These are phyloP conservation scores for Drymodes brunneopygia DNA, from an alignment of 2,113 vertebrate species.

Conservation along the genomic window DNA sequence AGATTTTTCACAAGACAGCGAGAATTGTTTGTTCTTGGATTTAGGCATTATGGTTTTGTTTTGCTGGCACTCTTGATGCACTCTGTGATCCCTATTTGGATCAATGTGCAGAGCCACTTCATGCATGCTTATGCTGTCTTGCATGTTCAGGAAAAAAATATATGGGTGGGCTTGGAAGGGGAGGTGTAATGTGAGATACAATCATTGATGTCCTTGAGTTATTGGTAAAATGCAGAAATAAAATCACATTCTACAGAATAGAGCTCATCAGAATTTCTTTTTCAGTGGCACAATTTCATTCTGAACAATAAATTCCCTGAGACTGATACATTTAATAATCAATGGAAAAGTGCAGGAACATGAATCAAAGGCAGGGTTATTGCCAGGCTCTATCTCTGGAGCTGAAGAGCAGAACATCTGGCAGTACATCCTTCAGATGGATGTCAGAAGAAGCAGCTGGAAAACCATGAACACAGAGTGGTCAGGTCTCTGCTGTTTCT, in stretches of 20 bases:
- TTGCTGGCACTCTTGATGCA: neutral
- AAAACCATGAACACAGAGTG: neutral
- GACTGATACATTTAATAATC: neutral
- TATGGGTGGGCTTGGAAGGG: neutral
- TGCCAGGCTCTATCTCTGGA: neutral
- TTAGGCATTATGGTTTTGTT: neutral
- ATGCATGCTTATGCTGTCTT: neutral
- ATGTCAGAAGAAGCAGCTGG: neutral
- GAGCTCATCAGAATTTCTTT: neutral
- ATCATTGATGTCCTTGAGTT: neutral
- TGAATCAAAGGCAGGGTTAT: neutral
- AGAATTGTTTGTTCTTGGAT: neutral
- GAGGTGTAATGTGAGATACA: neutral
- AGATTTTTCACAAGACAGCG: neutral
- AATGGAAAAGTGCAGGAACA: neutral
- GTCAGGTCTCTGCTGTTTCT: neutral
- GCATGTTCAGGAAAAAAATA: neutral
- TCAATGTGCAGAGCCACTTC: neutral
- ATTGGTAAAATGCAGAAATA: neutral
- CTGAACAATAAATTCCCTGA: neutral
- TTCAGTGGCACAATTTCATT: neutral
- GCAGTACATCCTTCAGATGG: neutral
- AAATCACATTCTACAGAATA: neutral
- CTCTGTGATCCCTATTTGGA: neutral
- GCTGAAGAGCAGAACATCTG: neutral